Evolutionary conservation across 2,888 invertebrate genomes (phyloP), one percentile per base, ranked within the genome.

Genomic region (Pachliopta kotzebuea): DNA sequence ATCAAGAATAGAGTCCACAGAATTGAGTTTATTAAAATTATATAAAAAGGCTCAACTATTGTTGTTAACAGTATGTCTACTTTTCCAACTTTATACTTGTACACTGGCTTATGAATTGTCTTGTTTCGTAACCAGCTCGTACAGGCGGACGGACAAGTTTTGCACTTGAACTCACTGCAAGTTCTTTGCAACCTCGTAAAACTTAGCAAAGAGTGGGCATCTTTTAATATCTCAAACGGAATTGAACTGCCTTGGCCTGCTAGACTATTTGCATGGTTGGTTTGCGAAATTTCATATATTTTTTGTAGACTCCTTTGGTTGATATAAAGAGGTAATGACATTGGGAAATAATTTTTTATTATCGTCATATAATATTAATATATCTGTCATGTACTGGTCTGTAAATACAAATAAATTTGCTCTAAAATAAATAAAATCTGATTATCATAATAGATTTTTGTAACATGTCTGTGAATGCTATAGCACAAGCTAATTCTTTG

Each of bases 131-230:
- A 56, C 11, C 14, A 54, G 11, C 29, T 29, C 37, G 23, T 20
- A 37, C 52, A 31, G 31, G 3, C 50, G 23, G 24, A 31, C 23
- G 23, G 56, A 14, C 56, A 53, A 58, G 63, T 54, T 57, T 57
- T 54, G 26, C 52, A 58, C 53, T 58, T 63, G 45, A 63, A 58
- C 53, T 45, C 31, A n/a, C 21, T 8, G 21, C 29, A 60, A 60
- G 52, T 58, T 57, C 37, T 18, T 50, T 24, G 52, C 58, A n/a
- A 26, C 37, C 29, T 49, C 29, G 56, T 56, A 31, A 49, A 37
- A 56, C 56, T 62, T 62, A 56, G 56, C 52, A 56, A 37, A 23
- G 24, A 29, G 29, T 49, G 11, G 3, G 58, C 2, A 8, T 52
- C 37, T 50, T 50, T 37, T 62, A 37, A 62, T 56, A 56, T 62